These are phyloP conservation scores for Rhinella marina DNA, from an alignment of 2,797 vertebrate species.

Conservation along the genomic window DNA sequence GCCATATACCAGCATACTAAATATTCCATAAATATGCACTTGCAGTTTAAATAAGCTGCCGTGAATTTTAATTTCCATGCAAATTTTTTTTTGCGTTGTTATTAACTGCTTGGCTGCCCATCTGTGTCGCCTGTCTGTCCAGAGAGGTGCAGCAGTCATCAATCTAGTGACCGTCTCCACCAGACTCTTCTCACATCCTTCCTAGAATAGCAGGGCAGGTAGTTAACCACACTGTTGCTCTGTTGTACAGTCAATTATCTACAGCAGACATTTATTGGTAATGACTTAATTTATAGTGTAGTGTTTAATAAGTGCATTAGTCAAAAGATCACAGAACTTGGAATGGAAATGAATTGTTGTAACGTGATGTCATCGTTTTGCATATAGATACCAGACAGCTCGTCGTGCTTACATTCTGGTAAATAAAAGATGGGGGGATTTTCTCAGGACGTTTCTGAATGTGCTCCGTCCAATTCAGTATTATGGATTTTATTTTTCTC, in stretches of 20 bases:
- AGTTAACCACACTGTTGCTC: slow-evolving; percentile 11
- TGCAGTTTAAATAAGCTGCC: slow-evolving; percentile 54
- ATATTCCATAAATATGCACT: slow-evolving; percentile 71
- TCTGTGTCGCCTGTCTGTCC: slow-evolving; percentile 36
- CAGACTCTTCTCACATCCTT: slow-evolving; percentile 11
- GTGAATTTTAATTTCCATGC: slow-evolving; percentile 58
- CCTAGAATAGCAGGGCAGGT: slow-evolving; percentile 3
- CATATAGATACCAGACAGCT: not conserved
- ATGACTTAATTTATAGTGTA: not conserved
- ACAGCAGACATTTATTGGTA: slow-evolving; percentile 17
- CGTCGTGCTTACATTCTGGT: not conserved
- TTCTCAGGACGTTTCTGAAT: not conserved
- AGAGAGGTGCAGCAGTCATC: slow-evolving; percentile 22
- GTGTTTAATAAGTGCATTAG: slow-evolving; percentile 10
- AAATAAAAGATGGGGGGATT: not conserved
- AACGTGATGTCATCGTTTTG: not conserved
- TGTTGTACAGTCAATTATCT: not conserved
- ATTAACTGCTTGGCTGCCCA: slow-evolving; percentile 48
- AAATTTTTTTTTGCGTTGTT: slow-evolving; percentile 33
- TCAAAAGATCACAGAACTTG: not conserved
- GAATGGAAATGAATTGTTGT: not conserved
- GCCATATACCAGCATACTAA: slow-evolving; percentile 70
- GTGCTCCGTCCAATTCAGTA: not conserved
- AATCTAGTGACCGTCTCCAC: slow-evolving; percentile 47
- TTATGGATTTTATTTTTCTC: not conserved